Conservation (phyloP, 2,888 invertebrate genomes). For the Dynastes grantii region DNA sequence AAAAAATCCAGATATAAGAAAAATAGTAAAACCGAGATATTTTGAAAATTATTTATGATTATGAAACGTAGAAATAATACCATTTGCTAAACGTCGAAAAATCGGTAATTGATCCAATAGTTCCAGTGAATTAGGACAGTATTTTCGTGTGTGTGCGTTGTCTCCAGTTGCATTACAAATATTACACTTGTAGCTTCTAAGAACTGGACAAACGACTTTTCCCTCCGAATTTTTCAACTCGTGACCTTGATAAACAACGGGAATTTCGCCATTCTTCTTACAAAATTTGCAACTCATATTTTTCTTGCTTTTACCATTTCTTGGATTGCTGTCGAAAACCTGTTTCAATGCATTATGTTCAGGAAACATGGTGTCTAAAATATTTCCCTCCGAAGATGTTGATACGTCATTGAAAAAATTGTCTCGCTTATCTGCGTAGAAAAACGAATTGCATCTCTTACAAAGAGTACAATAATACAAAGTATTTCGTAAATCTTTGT, state of each 20-base stretch:
- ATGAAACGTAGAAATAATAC: constrained; percentile 25
- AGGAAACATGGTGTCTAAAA: neutral
- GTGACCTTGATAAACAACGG: constrained; percentile 50
- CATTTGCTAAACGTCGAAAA: constrained; percentile 46
- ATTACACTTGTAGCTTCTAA: constrained; percentile 51
- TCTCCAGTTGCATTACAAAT: constrained; percentile 53
- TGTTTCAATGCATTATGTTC: neutral
- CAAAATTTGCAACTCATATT: constrained; percentile 51
- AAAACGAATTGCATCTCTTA: neutral
- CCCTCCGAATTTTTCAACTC: constrained; percentile 50
- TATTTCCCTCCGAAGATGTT: neutral
- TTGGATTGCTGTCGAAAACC: neutral
- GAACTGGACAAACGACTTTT: constrained; percentile 51
- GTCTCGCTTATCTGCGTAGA: neutral
- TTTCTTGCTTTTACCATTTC: neutral
- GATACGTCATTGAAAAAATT: neutral
- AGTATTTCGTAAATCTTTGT: constrained; percentile 4
- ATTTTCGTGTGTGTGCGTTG: constrained; percentile 52
- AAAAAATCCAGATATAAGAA: too few species aligned
- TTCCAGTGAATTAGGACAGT: constrained; percentile 48
- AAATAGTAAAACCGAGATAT: too few species aligned
- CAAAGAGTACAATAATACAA: constrained; percentile 19
- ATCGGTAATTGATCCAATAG: constrained; percentile 19
- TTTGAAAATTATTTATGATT: constrained; percentile 29
- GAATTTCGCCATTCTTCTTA: constrained; percentile 53